Base-by-base conservation (phyloP, 2,113 vertebrate genomes). In the Corythornis vintsioides region DNA sequence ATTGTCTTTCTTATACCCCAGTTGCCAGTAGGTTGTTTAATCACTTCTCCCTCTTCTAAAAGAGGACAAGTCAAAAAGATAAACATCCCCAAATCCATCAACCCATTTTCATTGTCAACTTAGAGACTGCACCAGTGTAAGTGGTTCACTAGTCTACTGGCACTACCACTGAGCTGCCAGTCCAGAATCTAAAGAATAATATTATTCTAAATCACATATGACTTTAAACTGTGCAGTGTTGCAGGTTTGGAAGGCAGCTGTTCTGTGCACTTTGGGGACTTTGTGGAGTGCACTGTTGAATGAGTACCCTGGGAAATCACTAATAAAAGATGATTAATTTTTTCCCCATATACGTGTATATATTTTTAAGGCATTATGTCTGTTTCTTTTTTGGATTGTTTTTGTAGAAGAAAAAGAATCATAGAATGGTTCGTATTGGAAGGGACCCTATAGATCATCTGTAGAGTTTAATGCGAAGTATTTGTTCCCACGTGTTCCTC, bases 241-340 rank as follows among this genome's bases (percentile, higher is more conserved):
- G 88, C 42, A 56, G 28, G 43, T 81, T 72, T 66, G 83, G 85
- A 48, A 85, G 52, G 60, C 75, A 72, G 82, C 90, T 72, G 59
- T 20, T 65, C 55, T 28, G 21, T 29, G 67, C 28, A 3, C 56
- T 57, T 22, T 25, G 4, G 28, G 67, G 73, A 15, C 60, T 31
- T 50, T 0, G 1, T 33, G 15, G 76, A 65, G 28, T 9, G 20
- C 6, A 13, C 3, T 61, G 43, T 21, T 74, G 52, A 82, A 64
- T 17, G 53, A 43, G 43, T 6, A 1, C n/a, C 65, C 57, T 87
- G 81, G 84, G 83, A 94, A 93, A 88, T 67, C 40, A 10, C 48
- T 81, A 31, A n/a, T 52, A 43, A 82, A 78, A 33, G 47, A 14
- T 66, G 16, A 82, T 82, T 81, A 67, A 4, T 75, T 22, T 53